Evolutionary conservation across 2,797 vertebrate species (phyloP).

Genomic region (Arctocebus calabarensis): DNA sequence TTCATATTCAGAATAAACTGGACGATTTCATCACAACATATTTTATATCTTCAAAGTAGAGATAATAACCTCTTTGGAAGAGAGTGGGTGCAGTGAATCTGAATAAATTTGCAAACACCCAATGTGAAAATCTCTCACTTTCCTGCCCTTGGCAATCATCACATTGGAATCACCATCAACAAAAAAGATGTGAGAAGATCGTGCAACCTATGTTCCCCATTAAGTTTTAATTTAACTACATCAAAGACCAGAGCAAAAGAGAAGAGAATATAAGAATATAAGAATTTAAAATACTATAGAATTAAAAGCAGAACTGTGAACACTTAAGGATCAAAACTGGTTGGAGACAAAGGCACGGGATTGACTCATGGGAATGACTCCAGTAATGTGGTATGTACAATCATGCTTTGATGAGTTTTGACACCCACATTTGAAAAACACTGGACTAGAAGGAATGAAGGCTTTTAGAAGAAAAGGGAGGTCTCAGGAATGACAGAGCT

Average conservation of each 20-base stretch:
- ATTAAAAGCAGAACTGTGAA: not conserved
- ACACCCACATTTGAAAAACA: not conserved
- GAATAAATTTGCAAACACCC: not conserved
- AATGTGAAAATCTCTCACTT: not conserved
- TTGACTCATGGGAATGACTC: not conserved
- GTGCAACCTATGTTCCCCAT: not conserved
- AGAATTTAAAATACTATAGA: not conserved
- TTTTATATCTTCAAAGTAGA: not conserved
- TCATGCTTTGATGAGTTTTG: not conserved
- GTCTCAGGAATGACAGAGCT: not conserved
- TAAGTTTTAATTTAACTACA: not conserved
- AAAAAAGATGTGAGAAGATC: not conserved
- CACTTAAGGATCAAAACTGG: not conserved
- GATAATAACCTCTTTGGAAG: not conserved
- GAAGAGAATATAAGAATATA: not conserved
- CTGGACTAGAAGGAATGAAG: not conserved
- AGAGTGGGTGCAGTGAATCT: not conserved
- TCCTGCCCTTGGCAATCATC: not conserved
- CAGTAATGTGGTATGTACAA: not conserved
- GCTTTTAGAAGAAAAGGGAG: not conserved
- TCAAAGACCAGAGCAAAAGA: conserved; percentile 20
- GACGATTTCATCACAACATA: not conserved
- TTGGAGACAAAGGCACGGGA: not conserved
- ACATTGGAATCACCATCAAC: not conserved
- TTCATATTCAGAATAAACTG: not conserved